Evolutionary conservation across 2,113 vertebrate genomes (phyloP).

Genomic region (Ramphastos sulfuratus): DNA sequence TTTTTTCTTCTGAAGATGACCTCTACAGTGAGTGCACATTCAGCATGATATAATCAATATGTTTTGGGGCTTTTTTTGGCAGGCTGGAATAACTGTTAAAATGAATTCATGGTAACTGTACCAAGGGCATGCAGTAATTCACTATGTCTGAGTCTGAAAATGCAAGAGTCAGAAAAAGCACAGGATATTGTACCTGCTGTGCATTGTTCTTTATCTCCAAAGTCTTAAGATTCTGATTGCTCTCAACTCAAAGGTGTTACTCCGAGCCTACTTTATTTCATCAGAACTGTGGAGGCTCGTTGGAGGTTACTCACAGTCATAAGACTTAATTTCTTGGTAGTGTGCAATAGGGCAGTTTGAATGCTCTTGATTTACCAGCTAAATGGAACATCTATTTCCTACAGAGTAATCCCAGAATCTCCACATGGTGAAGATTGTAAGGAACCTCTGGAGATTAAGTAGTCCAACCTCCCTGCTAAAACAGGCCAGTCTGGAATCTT

Average conservation of each 20-base stretch:
- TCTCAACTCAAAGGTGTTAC: background rate
- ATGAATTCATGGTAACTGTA: background rate
- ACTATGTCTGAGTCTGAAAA: no score
- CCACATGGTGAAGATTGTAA: no score
- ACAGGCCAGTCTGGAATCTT: no score
- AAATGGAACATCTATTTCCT: conserved; percentile 25
- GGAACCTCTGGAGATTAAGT: no score
- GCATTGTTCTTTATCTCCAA: background rate
- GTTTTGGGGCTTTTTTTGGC: background rate
- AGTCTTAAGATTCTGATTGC: background rate
- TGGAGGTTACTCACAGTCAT: background rate
- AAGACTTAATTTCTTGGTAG: background rate
- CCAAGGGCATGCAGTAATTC: conserved; percentile 3
- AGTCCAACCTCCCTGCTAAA: no score
- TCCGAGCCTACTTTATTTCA: background rate
- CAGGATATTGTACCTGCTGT: background rate
- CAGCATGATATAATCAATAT: conserved; percentile 25
- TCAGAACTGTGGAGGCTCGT: background rate
- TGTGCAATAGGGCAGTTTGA: background rate
- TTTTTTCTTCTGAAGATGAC: conserved; percentile 30
- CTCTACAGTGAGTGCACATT: conserved; percentile 18
- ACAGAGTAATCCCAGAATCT: background rate
- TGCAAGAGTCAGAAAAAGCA: background rate
- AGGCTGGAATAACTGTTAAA: conserved; percentile 27
- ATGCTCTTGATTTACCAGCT: conserved; percentile 16